Evolutionary conservation across 2,113 vertebrate species (phyloP).

Genomic region (Brachypodius melanocephalos): DNA sequence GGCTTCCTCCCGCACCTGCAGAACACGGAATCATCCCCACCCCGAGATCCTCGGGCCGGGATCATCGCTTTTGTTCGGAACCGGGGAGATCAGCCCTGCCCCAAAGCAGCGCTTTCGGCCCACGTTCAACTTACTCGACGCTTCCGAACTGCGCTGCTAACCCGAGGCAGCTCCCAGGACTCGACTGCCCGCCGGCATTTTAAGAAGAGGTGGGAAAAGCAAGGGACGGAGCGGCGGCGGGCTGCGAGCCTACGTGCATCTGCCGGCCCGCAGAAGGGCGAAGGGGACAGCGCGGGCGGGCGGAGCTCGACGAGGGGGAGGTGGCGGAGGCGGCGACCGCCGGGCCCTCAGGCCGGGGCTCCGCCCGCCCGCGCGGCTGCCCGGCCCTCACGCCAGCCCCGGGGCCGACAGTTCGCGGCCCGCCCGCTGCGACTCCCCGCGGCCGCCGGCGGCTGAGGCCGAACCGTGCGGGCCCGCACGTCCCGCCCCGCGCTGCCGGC

Average conservation of each 20-base stretch:
- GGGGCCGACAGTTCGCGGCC: background rate
- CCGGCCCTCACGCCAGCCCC: background rate
- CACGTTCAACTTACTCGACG: background rate
- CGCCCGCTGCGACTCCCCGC: background rate
- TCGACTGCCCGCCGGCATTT: background rate
- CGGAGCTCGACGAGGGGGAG: background rate
- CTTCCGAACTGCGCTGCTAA: background rate
- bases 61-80: background rate
- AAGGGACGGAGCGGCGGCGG: accelerated
- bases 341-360: too few relatives aligned
- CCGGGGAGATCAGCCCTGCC: background rate
- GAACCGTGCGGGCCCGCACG: background rate
- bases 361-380: too few relatives aligned
- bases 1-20: background rate
- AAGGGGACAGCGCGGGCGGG: background rate
- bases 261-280: background rate
- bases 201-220: accelerated
- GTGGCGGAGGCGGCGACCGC: background rate
- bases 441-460: background rate
- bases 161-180: background rate
- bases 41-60: too few relatives aligned
- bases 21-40: background rate
- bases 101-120: background rate
- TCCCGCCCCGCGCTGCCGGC: background rate
- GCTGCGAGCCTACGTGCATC: background rate